These are phyloP conservation scores for Corydoras sp. DNA, from an alignment of 2,113 vertebrate genomes.

Conservation along the genomic window DNA sequence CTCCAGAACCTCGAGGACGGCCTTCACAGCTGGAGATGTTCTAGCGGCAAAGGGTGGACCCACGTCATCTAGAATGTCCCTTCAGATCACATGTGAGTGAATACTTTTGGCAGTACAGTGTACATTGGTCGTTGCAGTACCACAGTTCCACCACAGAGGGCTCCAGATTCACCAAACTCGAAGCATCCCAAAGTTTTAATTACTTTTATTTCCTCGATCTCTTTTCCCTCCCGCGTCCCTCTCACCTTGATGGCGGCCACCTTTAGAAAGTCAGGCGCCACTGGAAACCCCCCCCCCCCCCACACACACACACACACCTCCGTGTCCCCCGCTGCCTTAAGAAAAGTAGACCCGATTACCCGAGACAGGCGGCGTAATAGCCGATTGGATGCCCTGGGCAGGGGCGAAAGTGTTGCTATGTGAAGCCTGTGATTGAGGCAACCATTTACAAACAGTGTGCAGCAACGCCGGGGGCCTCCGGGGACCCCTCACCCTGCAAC, in stretches of 20 bases:
- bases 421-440: conserved; percentile 17
- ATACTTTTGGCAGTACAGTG: too few species aligned
- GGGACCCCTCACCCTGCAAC: conserved; percentile 61
- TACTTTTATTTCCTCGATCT: too few species aligned
- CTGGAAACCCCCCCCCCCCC: conserved; percentile 1
- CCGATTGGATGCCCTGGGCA: conserved; percentile 87
- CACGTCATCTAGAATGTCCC: too few species aligned
- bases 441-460: conserved; percentile 20
- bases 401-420: conserved; percentile 68
- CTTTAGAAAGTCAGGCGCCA: background rate
- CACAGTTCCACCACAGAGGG: too few species aligned
- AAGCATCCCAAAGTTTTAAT: too few species aligned
- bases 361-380: conserved; percentile 94
- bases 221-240: background rate
- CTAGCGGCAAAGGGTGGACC: too few species aligned
- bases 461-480: conserved; percentile 62
- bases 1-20: too few species aligned
- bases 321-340: conserved; percentile 41
- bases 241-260: conserved; percentile 4
- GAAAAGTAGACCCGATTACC: conserved; percentile 80
- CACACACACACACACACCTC: conserved; percentile 3
- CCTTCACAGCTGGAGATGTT: too few species aligned
- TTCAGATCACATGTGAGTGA: too few species aligned
- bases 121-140: too few species aligned
- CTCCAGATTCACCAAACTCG: too few species aligned